A percentile compares a stretch with the other conserved stretches of the same genome.
Conservation (phyloP, 2,888 invertebrate genomes). For the Cheilosia vulpina region DNA sequence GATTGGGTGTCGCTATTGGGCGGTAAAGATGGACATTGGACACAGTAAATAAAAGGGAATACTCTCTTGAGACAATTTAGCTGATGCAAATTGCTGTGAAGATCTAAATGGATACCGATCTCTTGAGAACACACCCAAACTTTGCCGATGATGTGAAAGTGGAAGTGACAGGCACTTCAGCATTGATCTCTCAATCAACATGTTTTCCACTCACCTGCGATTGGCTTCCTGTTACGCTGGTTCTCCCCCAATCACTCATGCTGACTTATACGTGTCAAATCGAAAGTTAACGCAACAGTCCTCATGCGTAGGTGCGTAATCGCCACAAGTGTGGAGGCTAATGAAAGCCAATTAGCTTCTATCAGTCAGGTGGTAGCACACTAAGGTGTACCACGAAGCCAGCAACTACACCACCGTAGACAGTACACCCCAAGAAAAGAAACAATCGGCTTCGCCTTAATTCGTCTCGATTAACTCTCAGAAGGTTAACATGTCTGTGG, state of each 20-base stretch:
- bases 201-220: constrained; percentile 46
- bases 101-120: constrained; percentile 19
- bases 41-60: constrained; percentile 19
- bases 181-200: constrained; percentile 55
- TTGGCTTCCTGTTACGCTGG: constrained; percentile 39
- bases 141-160: not conserved
- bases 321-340: constrained; percentile 74
- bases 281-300: constrained; percentile 71
- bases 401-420: constrained; percentile 1
- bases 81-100: constrained; percentile 38
- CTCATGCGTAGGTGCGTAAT: constrained; percentile 67
- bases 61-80: constrained; percentile 15
- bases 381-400: constrained; percentile 54
- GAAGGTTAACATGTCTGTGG: constrained; percentile 75
- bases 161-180: constrained; percentile 44
- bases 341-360: constrained; percentile 75
- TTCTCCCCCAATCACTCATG: constrained; percentile 61
- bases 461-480: constrained; percentile 74
- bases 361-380: constrained; percentile 62
- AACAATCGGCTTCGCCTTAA: constrained; percentile 73
- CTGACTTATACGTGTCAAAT: constrained; percentile 73
- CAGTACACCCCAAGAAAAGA: constrained; percentile 59
- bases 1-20: not conserved
- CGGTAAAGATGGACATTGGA: constrained; percentile 28
- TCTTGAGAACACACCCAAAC: constrained; percentile 14